Conservation (phyloP, 2,113 vertebrate species). For the Chitala chitala region DNA sequence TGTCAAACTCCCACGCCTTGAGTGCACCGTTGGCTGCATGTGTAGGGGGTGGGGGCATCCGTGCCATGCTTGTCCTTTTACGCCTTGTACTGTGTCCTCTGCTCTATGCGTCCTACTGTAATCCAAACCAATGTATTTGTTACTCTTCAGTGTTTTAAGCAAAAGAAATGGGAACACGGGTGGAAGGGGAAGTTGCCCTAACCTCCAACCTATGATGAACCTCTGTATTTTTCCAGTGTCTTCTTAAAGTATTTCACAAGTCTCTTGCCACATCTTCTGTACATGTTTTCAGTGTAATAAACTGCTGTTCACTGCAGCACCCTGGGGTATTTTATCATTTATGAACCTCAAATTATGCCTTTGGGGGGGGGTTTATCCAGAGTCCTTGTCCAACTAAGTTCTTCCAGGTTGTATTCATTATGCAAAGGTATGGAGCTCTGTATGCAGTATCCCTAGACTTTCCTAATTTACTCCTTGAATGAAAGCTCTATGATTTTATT, state of each 20-base stretch:
- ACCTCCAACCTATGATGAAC: too few relatives aligned
- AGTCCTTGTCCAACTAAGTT: too few relatives aligned
- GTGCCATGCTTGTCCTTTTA: neutral
- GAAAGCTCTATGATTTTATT: too few relatives aligned
- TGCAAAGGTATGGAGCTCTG: too few relatives aligned
- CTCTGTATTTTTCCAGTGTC: conserved; percentile 37
- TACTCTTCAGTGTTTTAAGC: conserved; percentile 23
- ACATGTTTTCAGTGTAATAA: conserved; percentile 41
- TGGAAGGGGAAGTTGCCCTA: conserved; percentile 4
- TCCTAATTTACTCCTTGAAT: too few relatives aligned
- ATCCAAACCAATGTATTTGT: conserved; percentile 12
- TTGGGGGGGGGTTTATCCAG: too few relatives aligned
- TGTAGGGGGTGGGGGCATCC: conserved; percentile 5
- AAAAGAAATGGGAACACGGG: conserved; percentile 2
- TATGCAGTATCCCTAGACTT: too few relatives aligned
- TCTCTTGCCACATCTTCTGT: conserved; percentile 29
- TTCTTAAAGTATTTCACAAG: conserved; percentile 22
- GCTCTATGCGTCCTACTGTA: conserved; percentile 17
- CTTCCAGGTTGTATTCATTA: too few relatives aligned
- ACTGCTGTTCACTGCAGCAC: conserved; percentile 26
- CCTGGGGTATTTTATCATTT: too few relatives aligned
- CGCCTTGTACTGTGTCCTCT: conserved; percentile 4
- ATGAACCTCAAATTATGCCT: too few relatives aligned
- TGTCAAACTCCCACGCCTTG: neutral
- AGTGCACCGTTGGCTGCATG: neutral